Base-by-base conservation (phyloP, 2,797 vertebrate species). In the Odontamblyopus lacepedii region DNA sequence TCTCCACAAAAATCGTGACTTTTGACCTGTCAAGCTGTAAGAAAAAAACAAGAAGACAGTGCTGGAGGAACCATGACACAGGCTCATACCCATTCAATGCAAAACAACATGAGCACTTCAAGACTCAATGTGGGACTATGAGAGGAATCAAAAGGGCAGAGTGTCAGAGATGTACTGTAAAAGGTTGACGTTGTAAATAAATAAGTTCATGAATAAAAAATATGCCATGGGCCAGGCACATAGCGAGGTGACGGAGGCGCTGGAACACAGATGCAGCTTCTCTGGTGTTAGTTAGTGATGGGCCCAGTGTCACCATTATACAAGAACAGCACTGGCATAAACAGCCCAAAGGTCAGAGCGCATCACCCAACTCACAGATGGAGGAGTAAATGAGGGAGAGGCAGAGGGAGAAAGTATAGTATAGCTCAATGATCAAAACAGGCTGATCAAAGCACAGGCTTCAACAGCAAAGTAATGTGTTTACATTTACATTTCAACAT, bases 171-270 rank as follows among this genome's bases (percentile, higher is more conserved):
- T 59, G 18, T 27, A 62, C 50, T 19, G 32, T 50, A 60, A 67
- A 70, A 64, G 48, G 41, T 32, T 51, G 73, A 63, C 11, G 7
- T 30, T 62, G 41, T 63, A 73, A 83, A 82, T 81, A 78, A 81
- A 68, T 26, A 60, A 48, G 18, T 19, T 67, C 5, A 81, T 75
- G 50, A 83, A 79, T 73, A 79, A 79, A 35, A 78, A 64, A 82
- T 75, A 56, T 51, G 71, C 50, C 9, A 59, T 50, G 56, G n/a
- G 13, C 19, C 62, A 64, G n/a, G 6, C 16, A n/a, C 69, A 59
- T 18, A 41, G 5, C 1, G 23, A 12, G 2, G 59, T 38, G 15
- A 70, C 69, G 50, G 55, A 64, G 66, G 35, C 0, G 26, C 63
- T 66, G 32, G 72, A 72, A 32, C 0, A 32, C 26, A 61, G 57